Conservation (phyloP, 2,888 invertebrate species). For the Tachystola acroxantha region DNA sequence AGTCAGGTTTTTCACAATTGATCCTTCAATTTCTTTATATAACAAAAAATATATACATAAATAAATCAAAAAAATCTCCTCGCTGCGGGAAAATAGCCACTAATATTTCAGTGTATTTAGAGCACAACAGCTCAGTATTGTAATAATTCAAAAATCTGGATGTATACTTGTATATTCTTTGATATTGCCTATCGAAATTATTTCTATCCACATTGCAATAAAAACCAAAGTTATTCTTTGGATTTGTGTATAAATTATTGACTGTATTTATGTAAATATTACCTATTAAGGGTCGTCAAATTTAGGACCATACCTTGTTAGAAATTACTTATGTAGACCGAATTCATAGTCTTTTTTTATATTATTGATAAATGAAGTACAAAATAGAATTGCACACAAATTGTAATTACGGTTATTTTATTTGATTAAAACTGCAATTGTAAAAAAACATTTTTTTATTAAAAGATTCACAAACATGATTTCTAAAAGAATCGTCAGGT, state of each 20-base stretch:
- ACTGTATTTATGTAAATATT: background rate
- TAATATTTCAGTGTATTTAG: too few species aligned
- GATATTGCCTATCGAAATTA: too few species aligned
- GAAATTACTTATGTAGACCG: constrained; percentile 3
- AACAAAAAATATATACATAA: too few species aligned
- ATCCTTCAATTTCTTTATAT: too few species aligned
- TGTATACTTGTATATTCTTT: too few species aligned
- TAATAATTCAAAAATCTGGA: too few species aligned
- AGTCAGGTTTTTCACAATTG: too few species aligned
- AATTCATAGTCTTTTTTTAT: constrained; percentile 15
- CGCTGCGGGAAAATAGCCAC: too few species aligned
- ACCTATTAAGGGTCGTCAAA: too few species aligned
- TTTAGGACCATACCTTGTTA: too few species aligned
- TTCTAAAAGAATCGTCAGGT: constrained; percentile 30
- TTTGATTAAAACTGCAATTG: constrained; percentile 2
- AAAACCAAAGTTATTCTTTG: background rate
- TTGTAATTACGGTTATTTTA: constrained; percentile 4
- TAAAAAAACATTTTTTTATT: constrained; percentile 25
- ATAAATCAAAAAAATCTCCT: too few species aligned
- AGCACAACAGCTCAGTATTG: too few species aligned
- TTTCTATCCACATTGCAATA: background rate
- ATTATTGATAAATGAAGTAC: constrained; percentile 28
- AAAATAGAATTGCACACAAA: constrained; percentile 32
- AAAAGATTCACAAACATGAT: constrained; percentile 34
- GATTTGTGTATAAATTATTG: background rate